Base-by-base conservation (phyloP, 2,113 vertebrate genomes). In the Oxygymnocypris stewartii region DNA sequence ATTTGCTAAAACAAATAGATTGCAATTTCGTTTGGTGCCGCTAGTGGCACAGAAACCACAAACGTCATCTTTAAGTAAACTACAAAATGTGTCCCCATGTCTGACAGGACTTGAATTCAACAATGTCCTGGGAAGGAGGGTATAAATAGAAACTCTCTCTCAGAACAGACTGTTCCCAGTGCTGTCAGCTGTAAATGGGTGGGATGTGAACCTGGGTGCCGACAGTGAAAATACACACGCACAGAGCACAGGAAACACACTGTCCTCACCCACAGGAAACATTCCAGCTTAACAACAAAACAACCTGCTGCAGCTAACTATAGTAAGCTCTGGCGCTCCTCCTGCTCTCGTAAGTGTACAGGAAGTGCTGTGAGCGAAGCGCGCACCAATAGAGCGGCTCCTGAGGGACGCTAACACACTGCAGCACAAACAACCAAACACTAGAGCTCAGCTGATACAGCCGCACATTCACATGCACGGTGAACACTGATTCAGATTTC, bases 81-180 rank as follows among this genome's bases (percentile, higher is more conserved):
- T 40, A 40, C 31, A 18, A 25, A 75, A n/a, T 54, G 31, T 63
- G 63, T 54, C 25, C 20, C n/a, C 28, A 40, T 82, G 86, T 74
- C 77, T 67, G 61, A 79, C 65, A 83, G 18, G 42, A 16, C 18
- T 81, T 75, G 73, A 54, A 69, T 67, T 71, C 25, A 61, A 61
- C 28, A 65, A 87, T 61, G 81, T 74, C 18, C 42, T 76, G 51
- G 40, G 31, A 79, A 74, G 63, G 61, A 42, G 82, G 63, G 12
- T 88, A 88, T 69, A 86, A 89, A 89, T 89, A 89, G 86, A 37
- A 83, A 42, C 81, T 16, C 84, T 61, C 57, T 87, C 37, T 74
- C 59, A 86, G 84, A 81, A 86, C 84, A 88, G 67, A 42, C 25
- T 87, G 88, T 86, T 88, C 75, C 77, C 3, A 47, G 61, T 82